Percentiles rank a stretch among this genome's conserved stretches.
These are phyloP conservation scores for Nematopogon swammerdamellus DNA, from an alignment of 2,888 invertebrate genomes.

Conservation along the genomic window DNA sequence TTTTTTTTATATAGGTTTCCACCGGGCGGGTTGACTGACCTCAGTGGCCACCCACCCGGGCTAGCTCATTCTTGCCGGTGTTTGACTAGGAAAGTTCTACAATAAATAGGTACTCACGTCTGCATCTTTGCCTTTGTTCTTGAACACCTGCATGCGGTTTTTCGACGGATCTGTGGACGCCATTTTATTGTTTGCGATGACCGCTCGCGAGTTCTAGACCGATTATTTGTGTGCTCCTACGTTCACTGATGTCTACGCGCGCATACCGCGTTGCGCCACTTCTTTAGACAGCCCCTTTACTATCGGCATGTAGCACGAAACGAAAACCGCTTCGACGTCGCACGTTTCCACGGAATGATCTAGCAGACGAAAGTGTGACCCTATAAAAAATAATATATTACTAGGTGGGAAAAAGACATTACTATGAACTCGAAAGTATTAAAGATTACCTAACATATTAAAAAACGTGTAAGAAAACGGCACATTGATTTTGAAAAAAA, in stretches of 20 bases:
- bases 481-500: too few relatives aligned
- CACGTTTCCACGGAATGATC: constrained; percentile 1
- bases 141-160: constrained; percentile 91
- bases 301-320: background rate
- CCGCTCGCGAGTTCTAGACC: background rate
- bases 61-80: too few relatives aligned
- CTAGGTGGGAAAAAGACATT: too few relatives aligned
- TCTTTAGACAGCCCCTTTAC: background rate
- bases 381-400: too few relatives aligned
- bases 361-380: background rate
- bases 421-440: too few relatives aligned
- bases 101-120: constrained; percentile 73
- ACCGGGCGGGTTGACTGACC: too few relatives aligned
- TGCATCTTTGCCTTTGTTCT: constrained; percentile 99
- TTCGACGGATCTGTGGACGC: constrained; percentile 71
- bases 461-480: too few relatives aligned
- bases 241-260: background rate
- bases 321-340: background rate
- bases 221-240: background rate
- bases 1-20: too few relatives aligned
- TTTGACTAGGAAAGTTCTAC: too few relatives aligned
- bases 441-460: too few relatives aligned
- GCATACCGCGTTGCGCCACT: background rate
- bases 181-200: constrained; percentile 59
- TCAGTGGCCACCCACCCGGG: too few relatives aligned